These are phyloP conservation scores for Nasonovia ribisnigri DNA, from an alignment of 2,888 invertebrate species.

Conservation along the genomic window DNA sequence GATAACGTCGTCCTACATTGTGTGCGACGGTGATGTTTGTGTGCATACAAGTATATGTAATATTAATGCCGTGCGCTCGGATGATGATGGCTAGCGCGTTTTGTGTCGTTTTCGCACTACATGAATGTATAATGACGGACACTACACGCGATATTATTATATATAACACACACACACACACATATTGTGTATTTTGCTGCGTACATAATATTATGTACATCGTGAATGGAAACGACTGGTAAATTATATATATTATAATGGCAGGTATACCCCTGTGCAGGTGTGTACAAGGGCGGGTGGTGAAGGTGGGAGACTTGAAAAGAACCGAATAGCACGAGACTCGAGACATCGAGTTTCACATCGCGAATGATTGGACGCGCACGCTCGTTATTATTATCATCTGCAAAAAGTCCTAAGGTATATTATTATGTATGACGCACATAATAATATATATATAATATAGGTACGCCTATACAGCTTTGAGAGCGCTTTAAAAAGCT, in stretches of 20 bases:
- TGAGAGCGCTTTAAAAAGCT: neutral
- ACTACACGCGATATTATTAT: neutral
- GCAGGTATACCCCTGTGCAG: neutral
- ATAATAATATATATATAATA: neutral
- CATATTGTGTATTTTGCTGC: neutral
- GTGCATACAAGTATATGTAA: neutral
- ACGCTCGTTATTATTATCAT: neutral
- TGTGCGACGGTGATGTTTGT: neutral
- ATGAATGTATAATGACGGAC: neutral
- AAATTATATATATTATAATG: neutral
- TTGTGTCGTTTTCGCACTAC: neutral
- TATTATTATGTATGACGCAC: neutral
- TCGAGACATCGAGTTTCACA: neutral
- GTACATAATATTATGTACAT: neutral
- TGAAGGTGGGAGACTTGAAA: neutral
- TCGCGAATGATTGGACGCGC: neutral
- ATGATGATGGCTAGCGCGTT: neutral
- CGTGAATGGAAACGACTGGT: neutral
- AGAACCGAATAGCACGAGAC: neutral
- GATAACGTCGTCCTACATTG: neutral
- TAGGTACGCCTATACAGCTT: neutral
- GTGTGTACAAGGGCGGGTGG: neutral
- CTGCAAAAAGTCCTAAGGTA: neutral
- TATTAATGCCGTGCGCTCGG: neutral
- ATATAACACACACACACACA: neutral